phyloP scores from a whole-genome alignment of 1,140 invertebrate species.

The Drosophila fuyamai region DNA sequence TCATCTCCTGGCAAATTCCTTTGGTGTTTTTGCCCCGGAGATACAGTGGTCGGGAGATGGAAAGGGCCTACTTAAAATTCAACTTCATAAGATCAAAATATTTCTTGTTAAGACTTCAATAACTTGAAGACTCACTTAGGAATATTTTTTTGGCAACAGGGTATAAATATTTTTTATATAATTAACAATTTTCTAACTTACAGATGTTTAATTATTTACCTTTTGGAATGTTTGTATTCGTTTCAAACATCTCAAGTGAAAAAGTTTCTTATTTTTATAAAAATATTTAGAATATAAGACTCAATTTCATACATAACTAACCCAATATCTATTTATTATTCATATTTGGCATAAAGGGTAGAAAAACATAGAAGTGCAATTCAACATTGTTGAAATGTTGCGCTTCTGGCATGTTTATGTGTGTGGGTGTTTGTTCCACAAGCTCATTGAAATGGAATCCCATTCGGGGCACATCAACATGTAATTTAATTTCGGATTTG shows the following conservation, averaged over 20 bases:
- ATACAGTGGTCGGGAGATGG: slow-evolving; percentile 1
- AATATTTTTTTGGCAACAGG: too few species aligned
- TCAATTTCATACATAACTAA: background rate
- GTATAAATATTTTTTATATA: too few species aligned
- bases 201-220: too few species aligned
- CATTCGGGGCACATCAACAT: slow-evolving; percentile 36
- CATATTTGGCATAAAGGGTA: too few species aligned
- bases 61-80: slow-evolving; percentile 5
- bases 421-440: slow-evolving; percentile 19
- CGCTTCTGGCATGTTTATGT: slow-evolving; percentile 20
- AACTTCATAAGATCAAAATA: background rate
- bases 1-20: slow-evolving; percentile 5
- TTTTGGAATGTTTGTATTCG: too few species aligned
- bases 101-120: background rate
- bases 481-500: slow-evolving; percentile 46
- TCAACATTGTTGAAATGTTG: slow-evolving; percentile 22
- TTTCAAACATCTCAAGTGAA: too few species aligned
- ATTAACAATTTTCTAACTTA: too few species aligned
- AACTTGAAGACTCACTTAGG: too few species aligned
- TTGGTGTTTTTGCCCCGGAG: background rate
- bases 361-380: slow-evolving; percentile 7
- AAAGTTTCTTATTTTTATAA: too few species aligned
- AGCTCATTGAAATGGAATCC: slow-evolving; percentile 43
- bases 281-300: background rate
- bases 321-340: too few species aligned